These are phyloP conservation scores for Tonatia bakeri DNA, from an alignment of 2,113 vertebrate species.

Conservation along the genomic window DNA sequence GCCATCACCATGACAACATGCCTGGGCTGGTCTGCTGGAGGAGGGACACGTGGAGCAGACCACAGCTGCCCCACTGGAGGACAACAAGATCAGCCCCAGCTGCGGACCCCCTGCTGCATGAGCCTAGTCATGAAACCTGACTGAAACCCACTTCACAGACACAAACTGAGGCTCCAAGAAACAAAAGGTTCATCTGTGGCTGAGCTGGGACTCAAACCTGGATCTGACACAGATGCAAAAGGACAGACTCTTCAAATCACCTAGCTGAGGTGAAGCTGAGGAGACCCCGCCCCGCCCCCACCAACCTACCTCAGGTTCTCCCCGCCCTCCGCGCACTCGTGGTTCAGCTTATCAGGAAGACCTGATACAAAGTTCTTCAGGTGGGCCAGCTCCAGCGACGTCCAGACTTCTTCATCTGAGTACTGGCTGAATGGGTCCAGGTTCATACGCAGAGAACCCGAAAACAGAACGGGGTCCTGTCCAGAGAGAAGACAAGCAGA, in stretches of 20 bases:
- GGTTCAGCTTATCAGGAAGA: slow-evolving; percentile 89
- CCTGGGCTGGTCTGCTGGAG: neutral
- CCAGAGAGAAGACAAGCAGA: accelerated
- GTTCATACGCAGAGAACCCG: slow-evolving; percentile 95
- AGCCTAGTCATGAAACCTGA: neutral
- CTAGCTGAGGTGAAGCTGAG: accelerated
- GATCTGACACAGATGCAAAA: neutral
- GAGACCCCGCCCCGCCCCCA: accelerated
- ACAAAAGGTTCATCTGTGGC: accelerated
- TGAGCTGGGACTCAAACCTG: neutral
- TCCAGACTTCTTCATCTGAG: slow-evolving; percentile 92
- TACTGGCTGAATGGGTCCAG: slow-evolving; percentile 92
- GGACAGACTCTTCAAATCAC: no score
- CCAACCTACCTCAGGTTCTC: slow-evolving; percentile 92
- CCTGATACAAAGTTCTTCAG: slow-evolving; percentile 90
- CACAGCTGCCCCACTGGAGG: neutral
- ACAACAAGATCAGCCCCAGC: neutral
- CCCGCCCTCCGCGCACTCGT: slow-evolving; percentile 94
- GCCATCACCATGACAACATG: accelerated
- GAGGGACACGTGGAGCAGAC: accelerated
- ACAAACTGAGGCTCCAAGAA: neutral
- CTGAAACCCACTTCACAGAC: neutral
- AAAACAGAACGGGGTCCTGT: slow-evolving; percentile 95
- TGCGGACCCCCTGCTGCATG: neutral
- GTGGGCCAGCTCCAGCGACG: slow-evolving; percentile 90